phyloP scores from a whole-genome alignment of 2,888 invertebrate genomes.

The Caenorhabditis zanzibari region DNA sequence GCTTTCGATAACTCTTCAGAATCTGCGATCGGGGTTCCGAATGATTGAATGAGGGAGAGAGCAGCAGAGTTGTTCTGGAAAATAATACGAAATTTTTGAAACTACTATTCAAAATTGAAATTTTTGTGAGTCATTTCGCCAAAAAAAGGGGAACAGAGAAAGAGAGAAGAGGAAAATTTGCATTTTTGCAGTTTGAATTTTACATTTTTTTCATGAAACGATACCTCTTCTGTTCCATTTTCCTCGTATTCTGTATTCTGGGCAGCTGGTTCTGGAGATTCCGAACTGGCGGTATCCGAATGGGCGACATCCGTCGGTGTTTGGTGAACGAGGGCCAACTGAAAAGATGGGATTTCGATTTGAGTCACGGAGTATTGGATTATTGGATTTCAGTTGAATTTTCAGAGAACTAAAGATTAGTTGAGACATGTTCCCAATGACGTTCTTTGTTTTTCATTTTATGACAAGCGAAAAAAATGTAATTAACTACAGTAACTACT shows the following conservation, averaged over 20 bases:
- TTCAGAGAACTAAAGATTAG: too few relatives aligned
- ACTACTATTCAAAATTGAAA: constrained; percentile 11
- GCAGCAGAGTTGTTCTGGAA: constrained; percentile 37
- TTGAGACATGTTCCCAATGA: too few relatives aligned
- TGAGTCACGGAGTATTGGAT: background rate
- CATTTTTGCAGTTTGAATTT: constrained; percentile 26
- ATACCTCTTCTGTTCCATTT: constrained; percentile 48
- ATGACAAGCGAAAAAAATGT: too few relatives aligned
- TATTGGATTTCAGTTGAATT: too few relatives aligned
- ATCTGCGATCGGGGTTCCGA: constrained; percentile 36
- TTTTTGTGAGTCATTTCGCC: constrained; percentile 34
- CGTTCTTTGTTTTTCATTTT: too few relatives aligned
- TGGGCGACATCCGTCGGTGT: constrained; percentile 49
- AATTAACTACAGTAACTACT: too few relatives aligned
- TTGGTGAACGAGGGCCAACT: constrained; percentile 46
- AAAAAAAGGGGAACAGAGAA: constrained; percentile 2
- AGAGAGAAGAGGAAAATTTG: constrained; percentile 22
- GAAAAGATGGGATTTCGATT: constrained; percentile 8
- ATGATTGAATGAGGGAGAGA: constrained; percentile 52
- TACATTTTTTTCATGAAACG: background rate
- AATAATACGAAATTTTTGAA: constrained; percentile 7
- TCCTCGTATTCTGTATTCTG: constrained; percentile 32
- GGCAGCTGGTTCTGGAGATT: constrained; percentile 60
- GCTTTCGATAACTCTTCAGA: constrained; percentile 48
- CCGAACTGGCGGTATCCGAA: constrained; percentile 66